Base-by-base conservation (phyloP, 1,140 invertebrate genomes). In the Aphidius gifuensis region DNA sequence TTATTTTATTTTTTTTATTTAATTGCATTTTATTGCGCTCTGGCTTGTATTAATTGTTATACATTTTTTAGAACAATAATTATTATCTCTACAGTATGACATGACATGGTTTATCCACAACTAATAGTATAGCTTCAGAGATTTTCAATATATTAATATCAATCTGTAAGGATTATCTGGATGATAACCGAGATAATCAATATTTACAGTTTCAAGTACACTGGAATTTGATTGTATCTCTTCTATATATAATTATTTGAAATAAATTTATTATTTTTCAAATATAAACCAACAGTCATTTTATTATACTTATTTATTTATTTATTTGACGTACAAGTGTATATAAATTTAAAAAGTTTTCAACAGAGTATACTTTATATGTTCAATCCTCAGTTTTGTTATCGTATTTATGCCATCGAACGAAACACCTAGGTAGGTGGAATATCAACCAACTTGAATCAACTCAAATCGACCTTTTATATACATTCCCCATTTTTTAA, bases 91-190 rank as follows among this genome's bases (percentile, higher is more conserved):
- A n/a, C n/a, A n/a, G n/a, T n/a, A 16, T 16, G 16, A 16, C 16
- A 16, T 16, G 16, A 16, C 16, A 16, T 16, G 16, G 16, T 16
- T 16, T 1, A 16, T 16, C 16, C 16, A 16, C 16, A 16, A 16
- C 16, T 1, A 16, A 16, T 1, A 16, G 16, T 16, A 5, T 16
- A 5, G 5, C 46, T 11, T 3, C 1, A 8, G 58, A 59, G 32
- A 59, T 59, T 40, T 38, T 55, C 39, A 9, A 50, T 40, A 16
- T 16, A 32, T 71, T 74, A 76, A 75, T 76, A 76, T 76, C 74
- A 75, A 75, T 78, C 73, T 72, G 67, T 67, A 66, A 64, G 72
- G 74, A 78, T 78, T 71, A 77, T 77, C 75, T 73, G 8, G 70
- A 16, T 16, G 74, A 76, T 77, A 73, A 75, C 71, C 65, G 68